These are phyloP conservation scores for Octopus sinensis DNA, from an alignment of 1,140 invertebrate species.

Conservation along the genomic window DNA sequence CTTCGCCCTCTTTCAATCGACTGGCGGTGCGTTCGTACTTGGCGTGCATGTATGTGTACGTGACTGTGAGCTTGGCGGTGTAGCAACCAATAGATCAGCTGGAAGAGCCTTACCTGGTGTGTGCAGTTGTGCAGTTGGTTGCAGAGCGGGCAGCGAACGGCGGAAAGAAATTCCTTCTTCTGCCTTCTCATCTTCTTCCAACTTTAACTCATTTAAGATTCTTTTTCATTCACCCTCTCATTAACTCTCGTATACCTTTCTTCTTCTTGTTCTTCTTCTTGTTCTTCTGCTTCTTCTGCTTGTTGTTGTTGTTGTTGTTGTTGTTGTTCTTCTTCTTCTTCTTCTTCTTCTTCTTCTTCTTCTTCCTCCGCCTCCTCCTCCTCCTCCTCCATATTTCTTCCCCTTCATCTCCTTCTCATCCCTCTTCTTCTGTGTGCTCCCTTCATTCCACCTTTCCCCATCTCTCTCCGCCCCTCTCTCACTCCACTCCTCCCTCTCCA, in stretches of 20 bases:
- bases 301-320: neutral
- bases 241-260: neutral
- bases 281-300: neutral
- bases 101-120: no score
- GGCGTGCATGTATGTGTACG: no score
- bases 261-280: neutral
- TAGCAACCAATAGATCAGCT: no score
- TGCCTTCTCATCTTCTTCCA: neutral
- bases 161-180: no score
- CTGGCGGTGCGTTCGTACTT: no score
- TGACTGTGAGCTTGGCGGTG: no score
- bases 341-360: neutral
- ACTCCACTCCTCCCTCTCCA: neutral
- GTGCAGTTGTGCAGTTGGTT: no score
- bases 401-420: neutral
- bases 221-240: neutral
- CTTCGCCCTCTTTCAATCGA: no score
- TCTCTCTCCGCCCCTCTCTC: neutral
- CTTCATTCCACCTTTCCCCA: neutral
- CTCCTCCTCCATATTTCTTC: neutral
- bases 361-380: neutral
- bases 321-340: slow-evolving; percentile 3
- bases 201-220: neutral
- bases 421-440: neutral
- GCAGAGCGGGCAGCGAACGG: no score